phyloP scores from a whole-genome alignment of 2,888 invertebrate genomes.

The Hipparchia sbordonii region DNA sequence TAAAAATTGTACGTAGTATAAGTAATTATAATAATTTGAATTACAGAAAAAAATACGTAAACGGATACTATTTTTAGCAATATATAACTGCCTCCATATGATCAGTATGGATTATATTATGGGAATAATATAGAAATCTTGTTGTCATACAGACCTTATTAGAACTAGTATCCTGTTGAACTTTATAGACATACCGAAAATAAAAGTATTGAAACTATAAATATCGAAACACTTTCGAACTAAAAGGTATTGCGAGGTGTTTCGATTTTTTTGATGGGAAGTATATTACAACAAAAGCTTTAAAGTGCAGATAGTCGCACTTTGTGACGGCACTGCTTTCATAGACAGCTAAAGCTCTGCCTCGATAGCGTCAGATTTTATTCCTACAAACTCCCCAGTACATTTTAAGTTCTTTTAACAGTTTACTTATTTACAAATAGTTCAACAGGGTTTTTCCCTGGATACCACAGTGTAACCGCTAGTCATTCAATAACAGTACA shows the following conservation, averaged over 20 bases:
- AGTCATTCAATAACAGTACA: slow-evolving; percentile 74
- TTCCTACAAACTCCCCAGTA: no score
- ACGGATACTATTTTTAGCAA: slow-evolving; percentile 3
- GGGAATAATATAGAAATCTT: not conserved
- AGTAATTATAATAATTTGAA: slow-evolving; percentile 12
- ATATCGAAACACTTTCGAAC: no score
- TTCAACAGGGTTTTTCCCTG: slow-evolving; percentile 14
- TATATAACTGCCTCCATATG: not conserved
- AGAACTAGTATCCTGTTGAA: not conserved
- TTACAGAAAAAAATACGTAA: slow-evolving; percentile 22
- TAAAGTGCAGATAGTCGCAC: no score
- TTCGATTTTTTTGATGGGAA: no score
- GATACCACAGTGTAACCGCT: slow-evolving; percentile 50
- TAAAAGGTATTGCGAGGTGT: no score
- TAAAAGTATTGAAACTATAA: no score
- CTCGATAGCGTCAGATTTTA: no score
- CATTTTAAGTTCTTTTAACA: not conserved
- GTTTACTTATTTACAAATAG: not conserved
- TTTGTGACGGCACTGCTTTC: no score
- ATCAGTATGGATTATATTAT: not conserved
- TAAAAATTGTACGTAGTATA: slow-evolving; percentile 16
- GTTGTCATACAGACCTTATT: not conserved
- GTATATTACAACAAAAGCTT: no score
- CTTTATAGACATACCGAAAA: not conserved
- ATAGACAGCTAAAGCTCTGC: no score